phyloP scores from a whole-genome alignment of 1,140 invertebrate genomes.

The Drosophila saltans region DNA sequence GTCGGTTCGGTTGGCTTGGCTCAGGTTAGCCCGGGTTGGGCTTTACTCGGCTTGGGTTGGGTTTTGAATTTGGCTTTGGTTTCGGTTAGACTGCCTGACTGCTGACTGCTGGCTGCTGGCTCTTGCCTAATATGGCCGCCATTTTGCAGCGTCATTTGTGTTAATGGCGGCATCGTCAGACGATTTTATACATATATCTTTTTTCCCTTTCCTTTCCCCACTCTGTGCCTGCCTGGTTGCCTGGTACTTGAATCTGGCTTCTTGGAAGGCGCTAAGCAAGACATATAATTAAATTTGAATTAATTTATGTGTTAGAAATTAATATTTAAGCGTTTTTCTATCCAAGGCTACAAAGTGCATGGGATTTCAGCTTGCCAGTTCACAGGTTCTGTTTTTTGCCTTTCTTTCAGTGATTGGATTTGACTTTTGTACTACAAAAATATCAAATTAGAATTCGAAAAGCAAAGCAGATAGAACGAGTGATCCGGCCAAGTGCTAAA shows the following conservation, averaged over 20 bases:
- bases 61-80: background rate
- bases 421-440: background rate
- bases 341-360: background rate
- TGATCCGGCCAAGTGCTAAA: no score
- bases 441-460: background rate
- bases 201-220: constrained; percentile 13
- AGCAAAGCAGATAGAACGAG: no score
- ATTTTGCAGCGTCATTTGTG: constrained; percentile 80
- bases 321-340: background rate
- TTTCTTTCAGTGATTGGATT: background rate
- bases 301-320: constrained; percentile 7
- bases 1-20: constrained; percentile 36
- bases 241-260: constrained; percentile 28
- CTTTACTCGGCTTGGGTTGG: constrained; percentile 34
- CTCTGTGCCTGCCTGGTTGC: constrained; percentile 12
- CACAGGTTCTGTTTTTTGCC: background rate
- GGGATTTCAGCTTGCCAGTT: background rate
- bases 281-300: constrained; percentile 1
- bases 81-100: constrained; percentile 31
- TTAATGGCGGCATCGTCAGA: constrained; percentile 70
- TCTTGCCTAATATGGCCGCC: constrained; percentile 76
- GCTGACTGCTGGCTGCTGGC: constrained; percentile 33
- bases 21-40: constrained; percentile 32
- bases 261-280: constrained; percentile 3
- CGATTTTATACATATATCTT: constrained; percentile 24